Conservation (phyloP, 2,797 vertebrate genomes). For the Sebastes matsubarae region DNA sequence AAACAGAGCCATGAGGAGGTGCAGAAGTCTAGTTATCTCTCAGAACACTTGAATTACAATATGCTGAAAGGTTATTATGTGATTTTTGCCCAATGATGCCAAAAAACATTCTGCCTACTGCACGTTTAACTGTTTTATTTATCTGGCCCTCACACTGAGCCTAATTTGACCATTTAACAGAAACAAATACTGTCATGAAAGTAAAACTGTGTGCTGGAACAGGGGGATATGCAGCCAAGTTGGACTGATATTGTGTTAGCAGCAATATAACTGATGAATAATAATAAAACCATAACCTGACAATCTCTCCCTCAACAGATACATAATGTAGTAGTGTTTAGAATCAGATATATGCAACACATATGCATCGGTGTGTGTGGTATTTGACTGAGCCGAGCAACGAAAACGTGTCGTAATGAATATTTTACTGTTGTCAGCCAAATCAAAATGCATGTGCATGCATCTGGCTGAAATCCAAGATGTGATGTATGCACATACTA, state of each 20-base stretch:
- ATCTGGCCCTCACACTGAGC: neutral
- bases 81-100: no score
- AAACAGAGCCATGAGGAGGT: no score
- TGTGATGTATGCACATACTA: slow-evolving; percentile 49
- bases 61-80: no score
- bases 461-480: slow-evolving; percentile 27
- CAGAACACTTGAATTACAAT: no score
- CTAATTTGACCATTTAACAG: neutral
- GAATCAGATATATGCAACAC: neutral
- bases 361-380: neutral
- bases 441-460: slow-evolving; percentile 7
- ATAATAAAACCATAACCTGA: neutral
- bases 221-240: neutral
- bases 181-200: neutral
- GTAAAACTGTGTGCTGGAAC: neutral
- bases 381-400: neutral
- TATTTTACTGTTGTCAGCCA: slow-evolving; percentile 33
- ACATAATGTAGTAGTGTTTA: neutral
- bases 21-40: no score
- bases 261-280: neutral
- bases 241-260: neutral
- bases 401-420: neutral
- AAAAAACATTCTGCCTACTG: no score
- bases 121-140: neutral
- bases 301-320: neutral